phyloP scores from a whole-genome alignment of 2,888 invertebrate genomes.

The Atethmia centrago region DNA sequence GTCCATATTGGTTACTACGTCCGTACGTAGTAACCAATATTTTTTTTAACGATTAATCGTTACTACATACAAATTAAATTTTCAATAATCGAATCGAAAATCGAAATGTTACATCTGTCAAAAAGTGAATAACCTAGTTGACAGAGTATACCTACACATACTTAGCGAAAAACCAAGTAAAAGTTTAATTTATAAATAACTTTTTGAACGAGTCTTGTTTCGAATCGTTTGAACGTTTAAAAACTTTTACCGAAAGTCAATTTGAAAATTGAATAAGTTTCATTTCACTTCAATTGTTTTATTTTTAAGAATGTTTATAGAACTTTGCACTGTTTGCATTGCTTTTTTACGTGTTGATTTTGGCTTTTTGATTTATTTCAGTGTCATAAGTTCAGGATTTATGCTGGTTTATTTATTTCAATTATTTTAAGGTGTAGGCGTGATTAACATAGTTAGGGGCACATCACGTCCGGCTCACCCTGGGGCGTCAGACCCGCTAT shows the following conservation, averaged over 20 bases:
- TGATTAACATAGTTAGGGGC: not conserved
- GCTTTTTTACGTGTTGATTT: not conserved
- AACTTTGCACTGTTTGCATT: not conserved
- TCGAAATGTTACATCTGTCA: no score
- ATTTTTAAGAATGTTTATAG: not conserved
- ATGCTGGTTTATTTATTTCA: not conserved
- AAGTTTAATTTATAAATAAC: not conserved
- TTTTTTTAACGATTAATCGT: no score
- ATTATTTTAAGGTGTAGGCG: not conserved
- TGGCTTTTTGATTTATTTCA: slow-evolving; percentile 7
- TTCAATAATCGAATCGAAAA: no score
- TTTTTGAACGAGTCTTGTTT: not conserved
- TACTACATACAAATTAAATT: no score
- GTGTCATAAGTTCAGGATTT: not conserved
- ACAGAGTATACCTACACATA: no score
- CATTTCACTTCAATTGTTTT: not conserved
- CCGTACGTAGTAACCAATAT: no score
- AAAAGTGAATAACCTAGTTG: no score
- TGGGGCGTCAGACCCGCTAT: not conserved
- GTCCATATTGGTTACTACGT: no score
- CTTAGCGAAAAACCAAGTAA: not conserved
- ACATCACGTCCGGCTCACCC: not conserved
- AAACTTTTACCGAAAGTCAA: slow-evolving; percentile 21
- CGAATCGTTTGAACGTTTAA: slow-evolving; percentile 6
- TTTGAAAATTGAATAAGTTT: slow-evolving; percentile 20